Conservation (phyloP, 1,140 invertebrate species). For the Cyrtorhinus lividipennis region DNA sequence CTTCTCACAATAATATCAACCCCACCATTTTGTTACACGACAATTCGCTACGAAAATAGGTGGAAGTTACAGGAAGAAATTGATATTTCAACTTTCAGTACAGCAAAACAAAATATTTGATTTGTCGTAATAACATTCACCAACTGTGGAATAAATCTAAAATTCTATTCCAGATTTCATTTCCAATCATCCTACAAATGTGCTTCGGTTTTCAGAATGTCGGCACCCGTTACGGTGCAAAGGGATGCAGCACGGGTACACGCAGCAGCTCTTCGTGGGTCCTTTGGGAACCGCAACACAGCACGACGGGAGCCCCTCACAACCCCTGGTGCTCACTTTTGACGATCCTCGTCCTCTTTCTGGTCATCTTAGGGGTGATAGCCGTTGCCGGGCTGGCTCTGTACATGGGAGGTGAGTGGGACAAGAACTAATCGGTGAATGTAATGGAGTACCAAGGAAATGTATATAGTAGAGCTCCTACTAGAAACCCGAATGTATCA, state of each 20-base stretch:
- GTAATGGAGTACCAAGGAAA: too few species aligned
- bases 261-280: neutral
- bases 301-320: neutral
- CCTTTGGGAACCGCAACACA: neutral
- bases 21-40: too few species aligned
- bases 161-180: too few species aligned
- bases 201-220: constrained; percentile 6
- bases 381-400: constrained; percentile 57
- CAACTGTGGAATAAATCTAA: too few species aligned
- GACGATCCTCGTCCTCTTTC: constrained; percentile 20
- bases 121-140: too few species aligned
- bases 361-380: constrained; percentile 42
- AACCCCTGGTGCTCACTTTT: constrained; percentile 20
- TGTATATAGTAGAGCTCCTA: neutral
- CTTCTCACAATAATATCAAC: too few species aligned
- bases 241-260: neutral
- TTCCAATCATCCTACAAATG: too few species aligned
- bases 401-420: constrained; percentile 58
- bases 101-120: too few species aligned
- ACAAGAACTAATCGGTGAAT: constrained; percentile 21
- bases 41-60: too few species aligned
- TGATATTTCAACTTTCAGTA: too few species aligned
- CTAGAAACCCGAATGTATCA: neutral
- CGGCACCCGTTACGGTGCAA: neutral
- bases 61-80: too few species aligned